Percentiles rank a stretch among this genome's conserved stretches.
phyloP scores from a whole-genome alignment of 2,888 invertebrate genomes.

The Tubulanus polymorphus region DNA sequence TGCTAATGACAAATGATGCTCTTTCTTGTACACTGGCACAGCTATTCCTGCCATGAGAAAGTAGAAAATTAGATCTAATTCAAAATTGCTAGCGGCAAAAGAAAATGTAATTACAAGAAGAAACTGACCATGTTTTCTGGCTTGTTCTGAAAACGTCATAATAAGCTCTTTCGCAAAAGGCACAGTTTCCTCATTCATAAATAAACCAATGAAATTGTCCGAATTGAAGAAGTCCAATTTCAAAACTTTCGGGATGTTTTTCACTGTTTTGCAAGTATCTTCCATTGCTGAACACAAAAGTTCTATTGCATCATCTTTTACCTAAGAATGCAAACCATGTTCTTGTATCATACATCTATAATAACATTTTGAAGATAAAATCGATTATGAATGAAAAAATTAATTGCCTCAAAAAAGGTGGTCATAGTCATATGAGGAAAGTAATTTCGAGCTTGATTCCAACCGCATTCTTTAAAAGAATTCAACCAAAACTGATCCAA shows the following conservation, averaged over 20 bases:
- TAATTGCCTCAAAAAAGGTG: constrained; percentile 66
- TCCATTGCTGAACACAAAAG: constrained; percentile 5
- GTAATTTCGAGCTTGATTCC: constrained; percentile 88
- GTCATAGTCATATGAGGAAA: constrained; percentile 86
- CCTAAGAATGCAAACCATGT: neutral
- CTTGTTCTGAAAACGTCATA: constrained; percentile 75
- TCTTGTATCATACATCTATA: neutral
- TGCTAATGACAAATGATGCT: constrained; percentile 81
- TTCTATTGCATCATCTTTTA: constrained; percentile 4
- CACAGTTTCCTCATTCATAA: constrained; percentile 77
- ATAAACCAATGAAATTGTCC: constrained; percentile 86
- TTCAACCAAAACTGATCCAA: constrained; percentile 67
- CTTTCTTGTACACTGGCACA: constrained; percentile 74
- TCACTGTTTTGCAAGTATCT: constrained; percentile 7
- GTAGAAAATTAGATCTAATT: constrained; percentile 8
- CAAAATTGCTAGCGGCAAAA: neutral
- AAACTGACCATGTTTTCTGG: constrained; percentile 35
- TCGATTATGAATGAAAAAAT: neutral
- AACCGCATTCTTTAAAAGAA: constrained; percentile 69
- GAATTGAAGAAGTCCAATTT: constrained; percentile 76
- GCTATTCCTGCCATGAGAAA: constrained; percentile 28
- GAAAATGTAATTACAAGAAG: neutral
- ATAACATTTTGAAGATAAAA: neutral
- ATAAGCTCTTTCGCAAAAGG: constrained; percentile 76
- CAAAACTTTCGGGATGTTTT: constrained; percentile 20